These are phyloP conservation scores for Spialia ferax DNA, from an alignment of 2,888 invertebrate species.

Conservation along the genomic window DNA sequence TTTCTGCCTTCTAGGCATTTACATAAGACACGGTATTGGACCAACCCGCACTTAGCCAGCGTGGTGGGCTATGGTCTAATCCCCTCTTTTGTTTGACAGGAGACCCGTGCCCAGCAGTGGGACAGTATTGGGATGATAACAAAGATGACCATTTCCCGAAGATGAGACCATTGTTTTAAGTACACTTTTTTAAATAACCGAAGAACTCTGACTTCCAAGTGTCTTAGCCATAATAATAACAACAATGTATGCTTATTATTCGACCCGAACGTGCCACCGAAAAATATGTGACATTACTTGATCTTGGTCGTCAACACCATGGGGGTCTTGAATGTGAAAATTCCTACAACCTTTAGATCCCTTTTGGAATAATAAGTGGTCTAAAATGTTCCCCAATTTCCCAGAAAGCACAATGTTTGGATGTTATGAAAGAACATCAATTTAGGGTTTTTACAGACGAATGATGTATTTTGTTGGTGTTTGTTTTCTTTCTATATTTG, in stretches of 20 bases:
- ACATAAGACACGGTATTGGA: too few relatives aligned
- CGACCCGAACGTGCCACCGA: not conserved
- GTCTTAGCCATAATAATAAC: not conserved
- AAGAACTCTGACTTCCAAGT: too few relatives aligned
- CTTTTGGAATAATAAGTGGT: conserved; percentile 48
- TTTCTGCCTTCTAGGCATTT: too few relatives aligned
- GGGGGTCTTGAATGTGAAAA: conserved; percentile 26
- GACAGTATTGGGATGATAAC: too few relatives aligned
- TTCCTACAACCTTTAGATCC: conserved; percentile 41
- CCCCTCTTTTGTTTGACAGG: too few relatives aligned
- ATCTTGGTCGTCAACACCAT: conserved; percentile 3
- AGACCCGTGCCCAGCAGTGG: too few relatives aligned
- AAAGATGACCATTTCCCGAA: too few relatives aligned
- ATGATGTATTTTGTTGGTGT: conserved; percentile 11
- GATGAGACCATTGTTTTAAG: too few relatives aligned
- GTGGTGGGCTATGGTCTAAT: too few relatives aligned
- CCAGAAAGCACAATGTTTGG: conserved; percentile 55
- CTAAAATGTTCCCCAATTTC: conserved; percentile 60
- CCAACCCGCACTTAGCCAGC: too few relatives aligned
- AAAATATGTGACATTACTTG: conserved; percentile 14
- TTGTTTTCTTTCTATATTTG: too few relatives aligned
- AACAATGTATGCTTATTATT: not conserved
- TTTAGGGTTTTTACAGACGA: conserved; percentile 11
- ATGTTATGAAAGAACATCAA: conserved; percentile 32
- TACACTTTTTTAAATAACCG: too few relatives aligned